Percentiles rank a stretch among this genome's conserved stretches.
These are phyloP conservation scores for Macrosoma leucophasiata DNA, from an alignment of 2,888 invertebrate genomes.

Conservation along the genomic window DNA sequence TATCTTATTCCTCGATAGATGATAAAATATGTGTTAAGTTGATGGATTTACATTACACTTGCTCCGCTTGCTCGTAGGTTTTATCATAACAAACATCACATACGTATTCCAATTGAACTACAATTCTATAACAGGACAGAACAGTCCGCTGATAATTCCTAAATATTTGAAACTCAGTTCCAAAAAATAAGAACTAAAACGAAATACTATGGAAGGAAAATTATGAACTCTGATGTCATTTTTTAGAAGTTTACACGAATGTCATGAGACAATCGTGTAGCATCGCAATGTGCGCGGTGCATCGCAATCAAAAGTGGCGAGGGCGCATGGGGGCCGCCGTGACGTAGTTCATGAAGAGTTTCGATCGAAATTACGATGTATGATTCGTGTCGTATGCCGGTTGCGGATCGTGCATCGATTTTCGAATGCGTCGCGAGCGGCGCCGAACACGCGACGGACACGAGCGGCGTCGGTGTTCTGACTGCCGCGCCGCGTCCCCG, in stretches of 20 bases:
- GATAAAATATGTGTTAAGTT: too few species aligned
- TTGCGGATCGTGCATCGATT: conserved; percentile 73
- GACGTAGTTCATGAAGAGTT: conserved; percentile 45
- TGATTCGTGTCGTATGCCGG: conserved; percentile 53
- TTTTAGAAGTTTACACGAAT: conserved; percentile 18
- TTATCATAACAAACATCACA: too few species aligned
- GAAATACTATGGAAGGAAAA: too few species aligned
- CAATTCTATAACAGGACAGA: too few species aligned
- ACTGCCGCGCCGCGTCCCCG: conserved; percentile 65
- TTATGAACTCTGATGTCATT: not conserved
- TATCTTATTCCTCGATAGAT: too few species aligned
- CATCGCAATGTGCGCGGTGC: conserved; percentile 36
- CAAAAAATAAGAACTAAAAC: too few species aligned
- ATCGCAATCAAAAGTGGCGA: conserved; percentile 46
- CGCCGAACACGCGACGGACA: conserved; percentile 58
- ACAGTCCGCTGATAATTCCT: too few species aligned
- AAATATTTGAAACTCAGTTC: too few species aligned
- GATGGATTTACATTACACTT: too few species aligned
- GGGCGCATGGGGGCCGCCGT: conserved; percentile 44
- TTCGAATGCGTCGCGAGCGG: conserved; percentile 63
- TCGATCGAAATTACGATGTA: conserved; percentile 51
- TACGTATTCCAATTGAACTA: too few species aligned
- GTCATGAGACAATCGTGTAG: conserved; percentile 37
- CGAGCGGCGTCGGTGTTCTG: conserved; percentile 66
- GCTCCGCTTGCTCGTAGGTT: too few species aligned